phyloP scores from a whole-genome alignment of 2,113 vertebrate species.

The Fukomys damarensis region DNA sequence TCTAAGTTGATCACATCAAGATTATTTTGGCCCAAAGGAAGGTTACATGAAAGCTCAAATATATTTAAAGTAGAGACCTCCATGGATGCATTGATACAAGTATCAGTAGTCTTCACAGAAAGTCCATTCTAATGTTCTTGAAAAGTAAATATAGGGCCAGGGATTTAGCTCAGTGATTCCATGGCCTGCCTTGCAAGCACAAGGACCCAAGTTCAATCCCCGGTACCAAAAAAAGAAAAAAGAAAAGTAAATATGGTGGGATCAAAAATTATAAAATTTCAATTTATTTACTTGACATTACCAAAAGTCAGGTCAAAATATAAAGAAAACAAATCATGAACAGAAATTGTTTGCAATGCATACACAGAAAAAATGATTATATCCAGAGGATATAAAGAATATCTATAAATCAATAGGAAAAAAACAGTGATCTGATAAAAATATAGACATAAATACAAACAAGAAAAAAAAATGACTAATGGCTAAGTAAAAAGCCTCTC shows the following conservation, averaged over 20 bases:
- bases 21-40: constrained; percentile 27
- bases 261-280: not conserved
- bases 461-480: not conserved
- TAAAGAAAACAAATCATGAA: not conserved
- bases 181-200: too few relatives aligned
- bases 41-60: constrained; percentile 29
- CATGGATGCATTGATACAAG: not conserved
- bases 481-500: not conserved
- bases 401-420: not conserved
- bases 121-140: not conserved
- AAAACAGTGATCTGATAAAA: not conserved
- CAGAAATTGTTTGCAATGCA: not conserved
- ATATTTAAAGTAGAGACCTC: not conserved
- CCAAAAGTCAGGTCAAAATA: not conserved
- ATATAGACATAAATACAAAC: not conserved
- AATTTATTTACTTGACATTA: not conserved
- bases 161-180: too few relatives aligned
- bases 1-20: not conserved
- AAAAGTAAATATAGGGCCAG: too few relatives aligned
- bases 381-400: not conserved
- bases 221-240: too few relatives aligned
- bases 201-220: too few relatives aligned
- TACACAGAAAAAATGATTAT: not conserved
- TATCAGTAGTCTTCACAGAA: not conserved
- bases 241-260: not conserved